These are phyloP conservation scores for Drosophila pandora DNA, from an alignment of 1,140 invertebrate genomes.

Conservation along the genomic window DNA sequence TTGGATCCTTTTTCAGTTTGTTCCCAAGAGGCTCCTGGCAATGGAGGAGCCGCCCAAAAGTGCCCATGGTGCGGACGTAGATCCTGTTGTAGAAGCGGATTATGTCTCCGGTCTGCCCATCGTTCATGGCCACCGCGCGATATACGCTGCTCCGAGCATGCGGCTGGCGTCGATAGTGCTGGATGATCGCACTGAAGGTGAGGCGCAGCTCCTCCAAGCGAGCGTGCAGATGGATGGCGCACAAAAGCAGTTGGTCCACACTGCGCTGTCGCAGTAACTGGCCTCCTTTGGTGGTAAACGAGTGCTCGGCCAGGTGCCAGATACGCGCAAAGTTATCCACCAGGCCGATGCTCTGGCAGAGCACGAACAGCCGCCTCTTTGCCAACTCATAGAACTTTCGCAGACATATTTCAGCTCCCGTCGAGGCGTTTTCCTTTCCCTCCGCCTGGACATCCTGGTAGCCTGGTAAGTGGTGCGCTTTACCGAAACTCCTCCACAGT, in stretches of 20 bases:
- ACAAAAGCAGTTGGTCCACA: slow-evolving; percentile 98
- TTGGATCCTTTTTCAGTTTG: background rate
- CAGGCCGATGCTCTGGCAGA: slow-evolving; percentile 92
- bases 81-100: slow-evolving; percentile 61
- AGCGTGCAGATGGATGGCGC: slow-evolving; percentile 96
- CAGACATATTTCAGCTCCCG: slow-evolving; percentile 38
- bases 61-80: slow-evolving; percentile 42
- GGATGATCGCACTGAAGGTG: slow-evolving; percentile 96
- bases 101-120: slow-evolving; percentile 39
- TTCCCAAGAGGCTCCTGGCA: slow-evolving; percentile 1
- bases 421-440: slow-evolving; percentile 71
- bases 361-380: slow-evolving; percentile 92
- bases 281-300: slow-evolving; percentile 89
- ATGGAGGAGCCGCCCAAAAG: slow-evolving; percentile 21
- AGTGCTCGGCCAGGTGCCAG: slow-evolving; percentile 97
- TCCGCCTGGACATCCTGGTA: slow-evolving; percentile 86
- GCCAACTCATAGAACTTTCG: slow-evolving; percentile 95
- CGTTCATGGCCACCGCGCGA: slow-evolving; percentile 90
- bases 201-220: slow-evolving; percentile 87
- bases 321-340: slow-evolving; percentile 91
- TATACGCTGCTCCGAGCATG: slow-evolving; percentile 95
- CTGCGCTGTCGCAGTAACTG: slow-evolving; percentile 92
- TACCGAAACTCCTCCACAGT: slow-evolving; percentile 90
- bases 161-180: slow-evolving; percentile 94
- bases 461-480: slow-evolving; percentile 85